These are phyloP conservation scores for Graptemys geographica DNA, from an alignment of 2,797 vertebrate genomes.

Conservation along the genomic window DNA sequence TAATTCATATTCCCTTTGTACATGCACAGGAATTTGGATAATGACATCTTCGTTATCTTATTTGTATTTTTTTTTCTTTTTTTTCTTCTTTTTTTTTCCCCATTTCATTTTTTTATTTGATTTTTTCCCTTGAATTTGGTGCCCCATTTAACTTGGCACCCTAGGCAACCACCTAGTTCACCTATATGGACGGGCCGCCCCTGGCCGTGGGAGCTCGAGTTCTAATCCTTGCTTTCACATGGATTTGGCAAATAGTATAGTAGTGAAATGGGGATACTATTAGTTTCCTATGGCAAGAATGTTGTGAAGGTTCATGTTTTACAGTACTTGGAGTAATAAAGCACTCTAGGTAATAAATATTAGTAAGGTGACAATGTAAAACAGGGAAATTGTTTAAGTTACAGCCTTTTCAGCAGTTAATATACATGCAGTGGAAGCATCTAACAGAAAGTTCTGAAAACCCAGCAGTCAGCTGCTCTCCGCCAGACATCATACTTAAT, in stretches of 20 bases:
- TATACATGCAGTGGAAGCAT: not conserved
- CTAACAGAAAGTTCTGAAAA: constrained; percentile 35
- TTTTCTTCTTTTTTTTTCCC: too few species aligned
- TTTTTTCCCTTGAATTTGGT: too few species aligned
- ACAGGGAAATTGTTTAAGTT: constrained; percentile 1
- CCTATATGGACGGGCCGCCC: too few species aligned
- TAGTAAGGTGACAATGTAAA: not conserved
- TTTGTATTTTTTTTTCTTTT: too few species aligned
- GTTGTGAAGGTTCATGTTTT: not conserved
- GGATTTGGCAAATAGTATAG: not conserved
- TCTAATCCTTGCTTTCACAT: not conserved
- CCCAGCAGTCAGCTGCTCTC: constrained; percentile 16
- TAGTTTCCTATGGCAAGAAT: not conserved
- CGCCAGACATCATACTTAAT: constrained; percentile 37
- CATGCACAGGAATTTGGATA: too few species aligned
- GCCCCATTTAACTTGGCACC: too few species aligned
- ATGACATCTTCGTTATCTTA: too few species aligned
- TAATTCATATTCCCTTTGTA: too few species aligned
- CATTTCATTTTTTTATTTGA: too few species aligned
- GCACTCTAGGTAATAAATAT: not conserved
- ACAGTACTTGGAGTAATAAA: not conserved
- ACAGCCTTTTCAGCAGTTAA: not conserved
- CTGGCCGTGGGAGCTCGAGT: not conserved
- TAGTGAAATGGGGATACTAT: not conserved
- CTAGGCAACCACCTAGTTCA: too few species aligned